A percentile compares a stretch with the other conserved stretches of the same genome.
Conservation (phyloP, 2,797 vertebrate species). For the Mormyrus hasselquistii region DNA sequence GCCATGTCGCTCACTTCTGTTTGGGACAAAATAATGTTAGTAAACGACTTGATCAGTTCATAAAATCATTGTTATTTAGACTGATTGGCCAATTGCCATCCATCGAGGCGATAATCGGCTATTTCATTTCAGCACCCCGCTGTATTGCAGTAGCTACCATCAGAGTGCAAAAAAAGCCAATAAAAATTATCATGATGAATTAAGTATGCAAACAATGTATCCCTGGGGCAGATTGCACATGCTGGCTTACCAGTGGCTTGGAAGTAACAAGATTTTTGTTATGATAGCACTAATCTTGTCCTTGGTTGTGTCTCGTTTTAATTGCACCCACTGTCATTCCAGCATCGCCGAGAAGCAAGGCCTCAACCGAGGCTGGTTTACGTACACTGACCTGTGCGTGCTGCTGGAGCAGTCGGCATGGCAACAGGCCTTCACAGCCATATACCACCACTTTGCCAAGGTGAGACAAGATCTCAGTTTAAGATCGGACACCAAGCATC, state of each 20-base stretch:
- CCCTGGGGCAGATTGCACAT: background rate
- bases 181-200: background rate
- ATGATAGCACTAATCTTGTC: background rate
- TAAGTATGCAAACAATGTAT: background rate
- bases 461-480: slow-evolving; percentile 47
- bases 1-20: background rate
- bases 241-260: background rate
- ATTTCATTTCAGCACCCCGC: background rate
- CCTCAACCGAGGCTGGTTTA: slow-evolving; percentile 88
- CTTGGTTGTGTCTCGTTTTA: background rate
- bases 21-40: background rate
- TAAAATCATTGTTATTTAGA: background rate
- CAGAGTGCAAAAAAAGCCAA: background rate
- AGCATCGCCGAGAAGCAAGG: slow-evolving; percentile 89
- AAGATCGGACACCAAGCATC: background rate
- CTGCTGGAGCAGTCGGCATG: slow-evolving; percentile 84
- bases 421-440: slow-evolving; percentile 72
- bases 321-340: slow-evolving; percentile 4
- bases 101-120: background rate
- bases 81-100: background rate
- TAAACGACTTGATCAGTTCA: background rate
- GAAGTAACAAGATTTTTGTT: background rate
- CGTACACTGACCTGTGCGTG: slow-evolving; percentile 91
- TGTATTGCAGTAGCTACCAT: background rate
- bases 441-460: slow-evolving; percentile 85